Evolutionary conservation across 2,888 invertebrate species (phyloP).

Genomic region (Agrotis segetum): DNA sequence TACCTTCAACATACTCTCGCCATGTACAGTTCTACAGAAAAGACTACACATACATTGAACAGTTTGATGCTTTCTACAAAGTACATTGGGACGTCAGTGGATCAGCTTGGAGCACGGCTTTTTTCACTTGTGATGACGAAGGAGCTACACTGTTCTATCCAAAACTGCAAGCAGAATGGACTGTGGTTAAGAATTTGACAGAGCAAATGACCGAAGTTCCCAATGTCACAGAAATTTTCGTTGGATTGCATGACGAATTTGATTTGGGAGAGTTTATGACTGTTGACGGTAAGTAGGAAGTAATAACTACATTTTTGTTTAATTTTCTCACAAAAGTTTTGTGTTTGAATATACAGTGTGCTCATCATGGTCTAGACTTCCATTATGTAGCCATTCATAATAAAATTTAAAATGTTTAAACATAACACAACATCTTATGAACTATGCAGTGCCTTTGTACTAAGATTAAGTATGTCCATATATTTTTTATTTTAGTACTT

Average conservation of each 20-base stretch:
- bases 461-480: too few species aligned
- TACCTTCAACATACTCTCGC: constrained; percentile 51
- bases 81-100: constrained; percentile 68
- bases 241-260: constrained; percentile 73
- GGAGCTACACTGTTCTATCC: constrained; percentile 75
- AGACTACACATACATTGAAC: constrained; percentile 72
- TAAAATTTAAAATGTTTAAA: too few species aligned
- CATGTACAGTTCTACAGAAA: constrained; percentile 70
- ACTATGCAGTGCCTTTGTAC: too few species aligned
- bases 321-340: not conserved
- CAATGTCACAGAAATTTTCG: constrained; percentile 68
- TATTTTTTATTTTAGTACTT: too few species aligned
- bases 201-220: constrained; percentile 44
- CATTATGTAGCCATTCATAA: too few species aligned
- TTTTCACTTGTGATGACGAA: constrained; percentile 72
- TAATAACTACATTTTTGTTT: not conserved
- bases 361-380: too few species aligned
- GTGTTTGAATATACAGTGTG: too few species aligned
- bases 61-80: constrained; percentile 75
- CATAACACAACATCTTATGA: too few species aligned
- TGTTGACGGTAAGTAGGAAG: constrained; percentile 71
- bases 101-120: constrained; percentile 66
- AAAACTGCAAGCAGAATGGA: constrained; percentile 68
- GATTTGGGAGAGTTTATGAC: constrained; percentile 73
- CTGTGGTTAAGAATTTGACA: constrained; percentile 65